Conservation (phyloP, 2,113 vertebrate genomes). For the Microtus ochrogaster region DNA sequence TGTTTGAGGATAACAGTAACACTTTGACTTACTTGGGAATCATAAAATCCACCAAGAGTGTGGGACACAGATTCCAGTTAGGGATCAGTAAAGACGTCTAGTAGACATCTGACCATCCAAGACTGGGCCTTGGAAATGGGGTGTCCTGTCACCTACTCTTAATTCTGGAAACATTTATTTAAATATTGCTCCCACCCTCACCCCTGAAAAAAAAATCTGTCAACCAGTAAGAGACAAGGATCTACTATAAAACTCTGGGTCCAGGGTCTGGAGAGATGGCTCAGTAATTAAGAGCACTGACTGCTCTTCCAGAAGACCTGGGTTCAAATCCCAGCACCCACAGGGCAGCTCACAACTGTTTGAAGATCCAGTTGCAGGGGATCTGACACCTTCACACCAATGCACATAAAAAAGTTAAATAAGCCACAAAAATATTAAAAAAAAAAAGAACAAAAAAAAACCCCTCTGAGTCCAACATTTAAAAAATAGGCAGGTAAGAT, state of each 20-base stretch:
- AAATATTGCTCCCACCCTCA: neutral
- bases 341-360: no score
- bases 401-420: no score
- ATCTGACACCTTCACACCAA: no score
- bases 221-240: neutral
- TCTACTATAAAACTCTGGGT: neutral
- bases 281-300: no score
- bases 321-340: no score
- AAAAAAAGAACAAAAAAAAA: no score
- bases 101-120: neutral
- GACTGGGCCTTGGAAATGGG: neutral
- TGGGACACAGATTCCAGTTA: neutral
- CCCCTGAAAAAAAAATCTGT: neutral
- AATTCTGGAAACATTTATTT: constrained; percentile 30
- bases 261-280: no score
- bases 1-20: neutral
- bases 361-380: no score
- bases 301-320: no score
- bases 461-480: neutral
- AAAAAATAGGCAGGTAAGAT: neutral
- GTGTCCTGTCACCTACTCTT: neutral
- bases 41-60: neutral
- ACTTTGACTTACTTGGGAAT: neutral
- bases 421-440: no score
- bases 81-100: neutral